phyloP scores from a whole-genome alignment of 2,797 vertebrate species.

The Gobio occitaniae region DNA sequence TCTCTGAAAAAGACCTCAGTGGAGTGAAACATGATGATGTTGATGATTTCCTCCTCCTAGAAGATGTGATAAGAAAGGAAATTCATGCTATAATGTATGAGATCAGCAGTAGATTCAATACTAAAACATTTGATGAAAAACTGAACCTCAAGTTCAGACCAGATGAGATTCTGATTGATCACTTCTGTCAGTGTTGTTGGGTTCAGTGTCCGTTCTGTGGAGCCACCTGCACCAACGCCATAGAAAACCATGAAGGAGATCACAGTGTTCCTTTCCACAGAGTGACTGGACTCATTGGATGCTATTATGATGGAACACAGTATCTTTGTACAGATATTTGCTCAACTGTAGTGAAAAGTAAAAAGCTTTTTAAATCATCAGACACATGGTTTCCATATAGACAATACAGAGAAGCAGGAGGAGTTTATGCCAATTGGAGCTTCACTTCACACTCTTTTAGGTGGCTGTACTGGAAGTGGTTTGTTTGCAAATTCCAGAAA shows the following conservation, averaged over 20 bases:
- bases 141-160: no score
- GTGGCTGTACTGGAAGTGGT: not conserved
- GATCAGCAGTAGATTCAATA: not conserved
- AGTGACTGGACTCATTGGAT: not conserved
- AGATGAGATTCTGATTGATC: no score
- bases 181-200: no score
- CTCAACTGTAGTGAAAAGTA: not conserved
- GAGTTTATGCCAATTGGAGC: not conserved
- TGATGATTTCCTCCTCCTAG: no score
- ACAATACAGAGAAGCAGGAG: not conserved
- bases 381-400: not conserved
- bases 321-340: not conserved
- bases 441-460: not conserved
- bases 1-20: no score
- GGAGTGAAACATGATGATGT: no score
- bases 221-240: no score
- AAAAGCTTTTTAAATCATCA: not conserved
- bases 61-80: not conserved
- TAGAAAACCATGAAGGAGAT: no score
- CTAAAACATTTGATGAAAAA: not conserved
- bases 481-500: conserved; percentile 4
- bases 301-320: not conserved
- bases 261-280: not conserved
- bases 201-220: no score
- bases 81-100: not conserved